Conservation (phyloP, 1,140 invertebrate species). For the Polypedilum pembai region DNA sequence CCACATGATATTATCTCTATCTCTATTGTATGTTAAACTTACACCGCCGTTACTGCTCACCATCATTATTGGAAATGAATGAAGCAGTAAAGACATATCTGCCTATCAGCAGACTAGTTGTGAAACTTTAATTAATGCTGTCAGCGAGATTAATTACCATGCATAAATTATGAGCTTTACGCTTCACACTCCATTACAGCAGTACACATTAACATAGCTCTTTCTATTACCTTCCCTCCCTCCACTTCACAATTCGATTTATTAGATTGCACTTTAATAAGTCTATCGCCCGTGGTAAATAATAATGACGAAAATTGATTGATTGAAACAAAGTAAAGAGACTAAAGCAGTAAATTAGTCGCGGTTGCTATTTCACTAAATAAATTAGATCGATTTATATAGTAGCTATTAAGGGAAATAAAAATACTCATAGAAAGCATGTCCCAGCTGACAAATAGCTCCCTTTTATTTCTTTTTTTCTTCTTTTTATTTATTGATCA, state of each 20-base stretch:
- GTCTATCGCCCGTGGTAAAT: not conserved
- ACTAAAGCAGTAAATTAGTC: conserved; percentile 5
- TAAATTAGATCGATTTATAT: conserved; percentile 26
- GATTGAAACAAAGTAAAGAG: conserved; percentile 26
- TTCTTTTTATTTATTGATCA: not conserved
- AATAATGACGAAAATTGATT: conserved; percentile 20
- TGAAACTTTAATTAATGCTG: conserved; percentile 25
- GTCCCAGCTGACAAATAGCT: conserved; percentile 3
- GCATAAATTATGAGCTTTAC: conserved; percentile 15
- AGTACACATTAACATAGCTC: not conserved
- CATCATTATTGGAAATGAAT: conserved; percentile 1
- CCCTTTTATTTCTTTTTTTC: not conserved
- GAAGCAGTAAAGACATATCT: not conserved
- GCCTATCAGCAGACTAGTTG: conserved; percentile 1
- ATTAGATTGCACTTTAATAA: conserved; percentile 9
- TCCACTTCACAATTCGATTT: conserved; percentile 17
- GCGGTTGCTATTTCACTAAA: not conserved
- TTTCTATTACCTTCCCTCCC: not conserved
- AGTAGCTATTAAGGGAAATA: not conserved
- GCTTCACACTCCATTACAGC: not conserved
- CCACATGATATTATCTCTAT: no score
- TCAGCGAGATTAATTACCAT: conserved; percentile 25
- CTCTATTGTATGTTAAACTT: no score
- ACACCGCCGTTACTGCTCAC: no score
- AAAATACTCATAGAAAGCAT: not conserved